A percentile compares a stretch with the other conserved stretches of the same genome.
Evolutionary conservation across 2,797 vertebrate genomes (phyloP).

Genomic region (Gymnoscopelus braueri): DNA sequence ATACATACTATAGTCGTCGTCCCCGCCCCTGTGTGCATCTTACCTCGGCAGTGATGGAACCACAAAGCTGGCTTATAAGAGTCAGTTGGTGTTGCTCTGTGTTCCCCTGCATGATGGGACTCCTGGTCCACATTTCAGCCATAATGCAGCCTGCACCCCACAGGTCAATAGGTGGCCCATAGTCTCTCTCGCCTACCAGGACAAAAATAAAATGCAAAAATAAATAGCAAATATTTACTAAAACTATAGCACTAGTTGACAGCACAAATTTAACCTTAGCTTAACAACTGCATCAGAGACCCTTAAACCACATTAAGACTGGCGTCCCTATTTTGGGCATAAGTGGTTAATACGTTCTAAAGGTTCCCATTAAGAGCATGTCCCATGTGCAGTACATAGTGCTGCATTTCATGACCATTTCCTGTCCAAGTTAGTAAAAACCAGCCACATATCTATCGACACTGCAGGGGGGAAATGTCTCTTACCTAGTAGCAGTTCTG

Average conservation of each 20-base stretch:
- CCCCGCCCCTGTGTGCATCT: background rate
- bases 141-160: constrained; percentile 99
- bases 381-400: too few relatives aligned
- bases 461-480: background rate
- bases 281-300: too few relatives aligned
- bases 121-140: constrained; percentile 99
- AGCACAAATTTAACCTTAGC: too few relatives aligned
- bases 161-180: constrained; percentile 96
- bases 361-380: too few relatives aligned
- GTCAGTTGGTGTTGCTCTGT: constrained; percentile 98
- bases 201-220: background rate
- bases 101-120: constrained; percentile 99
- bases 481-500: constrained; percentile 94
- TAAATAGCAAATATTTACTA: background rate
- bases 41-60: constrained; percentile 95
- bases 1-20: too few relatives aligned
- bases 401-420: too few relatives aligned
- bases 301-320: too few relatives aligned
- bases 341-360: too few relatives aligned
- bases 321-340: too few relatives aligned
- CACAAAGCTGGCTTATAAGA: constrained; percentile 98
- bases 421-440: too few relatives aligned
- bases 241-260: too few relatives aligned
- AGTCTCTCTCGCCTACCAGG: constrained; percentile 91
- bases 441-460: too few relatives aligned